Evolutionary conservation across 2,113 vertebrate species (phyloP), one percentile per base, ranked within the genome.

Genomic region (Chloroceryle aenea): DNA sequence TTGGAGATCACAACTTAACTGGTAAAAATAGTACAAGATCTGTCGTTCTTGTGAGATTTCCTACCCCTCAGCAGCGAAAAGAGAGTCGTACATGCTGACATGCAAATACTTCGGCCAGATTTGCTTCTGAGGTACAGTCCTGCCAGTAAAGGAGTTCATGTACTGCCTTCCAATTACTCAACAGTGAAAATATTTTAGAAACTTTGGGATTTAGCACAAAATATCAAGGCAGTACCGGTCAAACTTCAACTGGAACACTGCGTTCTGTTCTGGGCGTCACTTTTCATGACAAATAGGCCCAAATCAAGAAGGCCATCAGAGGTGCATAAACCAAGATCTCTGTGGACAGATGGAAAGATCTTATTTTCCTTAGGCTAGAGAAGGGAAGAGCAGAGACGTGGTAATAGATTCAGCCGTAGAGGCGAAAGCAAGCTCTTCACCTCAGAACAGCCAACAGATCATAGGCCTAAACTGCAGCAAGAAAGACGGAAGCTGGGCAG

Each of bases 41-140:
- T 85, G 85, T 61, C 85, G 48, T 96, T 91, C 85, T 59, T 40
- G 43, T 48, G 85, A 91, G 40, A 87, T 83, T 68, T 87, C 75
- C 58, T 79, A 61, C 40, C 34, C 94, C 83, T 53, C 75, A 45
- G 45, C 67, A 73, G 75, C 0, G 9, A 71, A 67, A 78, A 80
- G 40, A 84, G 55, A 75, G 48, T 76, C 75, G 20, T 27, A 40
- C 7, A 0, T 16, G 43, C 38, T 52, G 62, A 90, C 42, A 63
- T 71, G 29, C 87, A 93, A 87, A 85, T 64, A 66, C 85, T 66
- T 58, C 62, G 82, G 88, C 85, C 75, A 73, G 78, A 83, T 87
- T 76, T 94, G 92, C 92, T 85, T 45, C 79, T 45, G 85, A 83
- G 75, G 85, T 85, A 48, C 48, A 80, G 14, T 50, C 56, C n/a